phyloP scores from a whole-genome alignment of 1,140 invertebrate species.

The Cryptotermes secundus region DNA sequence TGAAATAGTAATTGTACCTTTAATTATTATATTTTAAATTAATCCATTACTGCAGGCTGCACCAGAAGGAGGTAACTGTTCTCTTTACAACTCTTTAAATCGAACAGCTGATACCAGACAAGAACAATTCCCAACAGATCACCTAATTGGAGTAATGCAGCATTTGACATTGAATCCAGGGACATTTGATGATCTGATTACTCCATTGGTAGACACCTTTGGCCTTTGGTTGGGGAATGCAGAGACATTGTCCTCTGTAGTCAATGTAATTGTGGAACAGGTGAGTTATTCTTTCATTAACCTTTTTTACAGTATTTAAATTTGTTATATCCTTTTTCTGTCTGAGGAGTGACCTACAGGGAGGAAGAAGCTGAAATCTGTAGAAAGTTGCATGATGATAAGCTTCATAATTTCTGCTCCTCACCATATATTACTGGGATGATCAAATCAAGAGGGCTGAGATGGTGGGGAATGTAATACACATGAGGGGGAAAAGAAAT shows the following conservation, averaged over 20 bases:
- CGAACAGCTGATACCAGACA: neutral
- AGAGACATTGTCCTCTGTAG: neutral
- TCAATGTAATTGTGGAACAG: neutral
- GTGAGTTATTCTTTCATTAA: neutral
- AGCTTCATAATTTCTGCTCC: too few species aligned
- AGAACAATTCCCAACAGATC: neutral
- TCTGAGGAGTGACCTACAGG: too few species aligned
- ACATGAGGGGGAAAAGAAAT: too few species aligned
- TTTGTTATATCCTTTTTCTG: too few species aligned
- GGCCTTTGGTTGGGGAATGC: neutral
- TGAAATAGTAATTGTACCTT: too few species aligned
- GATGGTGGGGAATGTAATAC: too few species aligned
- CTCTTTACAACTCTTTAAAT: neutral
- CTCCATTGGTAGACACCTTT: neutral
- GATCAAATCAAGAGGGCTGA: too few species aligned
- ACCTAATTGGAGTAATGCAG: neutral
- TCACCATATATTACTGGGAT: too few species aligned
- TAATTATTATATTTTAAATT: neutral
- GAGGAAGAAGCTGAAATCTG: too few species aligned
- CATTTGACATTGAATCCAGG: constrained; percentile 3
- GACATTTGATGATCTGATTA: neutral
- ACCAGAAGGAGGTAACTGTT: neutral
- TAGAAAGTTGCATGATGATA: too few species aligned
- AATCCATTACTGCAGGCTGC: neutral
- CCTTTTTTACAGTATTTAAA: too few species aligned